A percentile compares a stretch with the other conserved stretches of the same genome.
phyloP scores from a whole-genome alignment of 30 jellyfish, hydroid and myxozoan species.

The Nemopilema nomurai region DNA sequence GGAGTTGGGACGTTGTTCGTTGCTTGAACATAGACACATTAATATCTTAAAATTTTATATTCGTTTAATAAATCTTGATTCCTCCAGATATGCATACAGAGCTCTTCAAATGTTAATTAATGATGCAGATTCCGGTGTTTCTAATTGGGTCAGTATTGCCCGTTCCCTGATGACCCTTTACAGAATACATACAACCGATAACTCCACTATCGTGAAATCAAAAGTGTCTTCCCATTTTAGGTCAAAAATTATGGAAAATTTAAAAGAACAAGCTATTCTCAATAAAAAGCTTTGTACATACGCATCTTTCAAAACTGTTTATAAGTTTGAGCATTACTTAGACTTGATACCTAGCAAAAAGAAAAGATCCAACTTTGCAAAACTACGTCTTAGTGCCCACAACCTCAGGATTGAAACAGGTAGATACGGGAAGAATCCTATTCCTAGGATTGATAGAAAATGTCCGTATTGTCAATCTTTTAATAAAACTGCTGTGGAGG shows the following conservation, averaged over 20 bases:
- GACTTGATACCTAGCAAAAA: not conserved
- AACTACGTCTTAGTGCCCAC: constrained; percentile 8
- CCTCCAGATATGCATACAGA: not conserved
- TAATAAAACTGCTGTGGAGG: not conserved
- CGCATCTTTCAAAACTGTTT: constrained; percentile 15
- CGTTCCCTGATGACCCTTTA: not conserved
- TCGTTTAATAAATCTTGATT: constrained; percentile 1
- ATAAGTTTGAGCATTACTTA: constrained; percentile 8
- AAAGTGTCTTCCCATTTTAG: not conserved
- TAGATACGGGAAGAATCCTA: not conserved
- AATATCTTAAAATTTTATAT: not conserved
- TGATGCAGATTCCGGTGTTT: constrained; percentile 12
- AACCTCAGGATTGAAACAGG: not conserved
- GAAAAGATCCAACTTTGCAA: not conserved
- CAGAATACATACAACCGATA: not conserved
- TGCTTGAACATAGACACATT: not conserved
- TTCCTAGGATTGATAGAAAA: not conserved
- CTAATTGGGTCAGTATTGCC: constrained; percentile 16
- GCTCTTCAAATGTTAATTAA: constrained; percentile 1
- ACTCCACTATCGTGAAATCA: not conserved
- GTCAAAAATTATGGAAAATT: not conserved
- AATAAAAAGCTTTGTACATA: not conserved
- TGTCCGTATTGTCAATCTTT: constrained; percentile 3
- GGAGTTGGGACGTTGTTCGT: constrained; percentile 11
- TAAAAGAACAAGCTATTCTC: not conserved